Base-by-base conservation (phyloP, 1,140 invertebrate genomes). In the Pomacea maculata region DNA sequence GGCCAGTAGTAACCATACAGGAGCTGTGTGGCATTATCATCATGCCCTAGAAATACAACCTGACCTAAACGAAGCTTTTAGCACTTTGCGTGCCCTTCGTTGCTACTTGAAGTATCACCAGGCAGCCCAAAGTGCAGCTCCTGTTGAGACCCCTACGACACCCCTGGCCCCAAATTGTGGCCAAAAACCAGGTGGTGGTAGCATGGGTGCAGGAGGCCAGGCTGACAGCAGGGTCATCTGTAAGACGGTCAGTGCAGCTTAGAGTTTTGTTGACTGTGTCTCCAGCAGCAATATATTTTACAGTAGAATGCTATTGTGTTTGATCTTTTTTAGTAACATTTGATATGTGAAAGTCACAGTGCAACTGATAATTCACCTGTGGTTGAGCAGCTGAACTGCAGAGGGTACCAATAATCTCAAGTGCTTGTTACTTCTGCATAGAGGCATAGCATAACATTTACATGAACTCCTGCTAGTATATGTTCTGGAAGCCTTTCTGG, bases 21-120 rank as follows among this genome's bases (percentile, higher is more conserved):
- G 94, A 21, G 95, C 95, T 5, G 92, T 94, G 84, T 93, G 94
- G 87, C 94, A 95, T 86, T 92, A 95, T 81, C 94, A 94, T 86
- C 93, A 94, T 84, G 93, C 93, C 4, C 84, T 95, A 52, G 90
- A 94, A 71, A 92, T 94, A 11, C 93, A 95, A 79, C 92, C 93
- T 0, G 87, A 90, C 61, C 93, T 93, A 82, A 92, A 94, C 86
- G 91, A 93, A 84, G 92, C 87, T 91, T 93, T 77, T 88, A 93
- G 85, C 87, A 90, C 86, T 86, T 88, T 95, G 63, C 92, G 92
- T 82, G 92, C 92, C 21, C 93, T 95, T 89, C 92, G 93, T 19
- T 95, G 94, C 86, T 91, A 93, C 82, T 84, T 87, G 65, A 89
- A 90, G 75, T 91, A 85, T 80, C 88, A 90, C 71, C 85, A 88